Conservation (phyloP, 2,797 vertebrate species). For the Diplodus puntazzo region DNA sequence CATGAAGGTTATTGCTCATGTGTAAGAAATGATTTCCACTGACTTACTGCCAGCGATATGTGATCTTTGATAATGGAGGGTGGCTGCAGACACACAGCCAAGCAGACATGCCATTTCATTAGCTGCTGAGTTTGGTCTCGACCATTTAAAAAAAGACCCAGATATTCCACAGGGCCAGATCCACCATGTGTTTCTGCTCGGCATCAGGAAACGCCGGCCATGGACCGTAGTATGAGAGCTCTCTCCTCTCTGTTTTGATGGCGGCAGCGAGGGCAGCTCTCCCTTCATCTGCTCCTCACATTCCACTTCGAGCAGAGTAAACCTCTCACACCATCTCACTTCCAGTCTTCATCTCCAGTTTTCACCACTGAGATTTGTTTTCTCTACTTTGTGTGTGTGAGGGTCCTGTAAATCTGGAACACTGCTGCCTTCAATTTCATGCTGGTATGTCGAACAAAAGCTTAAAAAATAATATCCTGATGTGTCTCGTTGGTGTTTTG, state of each 20-base stretch:
- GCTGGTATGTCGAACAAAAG: neutral
- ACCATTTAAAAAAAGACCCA: constrained; percentile 56
- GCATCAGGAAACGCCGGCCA: constrained; percentile 58
- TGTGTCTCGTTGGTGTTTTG: neutral
- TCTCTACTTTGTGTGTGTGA: neutral
- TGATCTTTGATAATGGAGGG: neutral
- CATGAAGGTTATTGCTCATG: neutral
- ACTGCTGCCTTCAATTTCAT: constrained; percentile 7
- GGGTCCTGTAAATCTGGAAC: neutral
- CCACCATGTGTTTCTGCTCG: constrained; percentile 69
- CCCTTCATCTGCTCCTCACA: constrained; percentile 62
- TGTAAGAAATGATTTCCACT: neutral
- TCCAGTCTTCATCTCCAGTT: constrained; percentile 26
- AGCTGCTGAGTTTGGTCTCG: constrained; percentile 58
- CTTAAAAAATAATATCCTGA: neutral
- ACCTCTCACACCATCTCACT: constrained; percentile 40
- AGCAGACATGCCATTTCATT: constrained; percentile 50
- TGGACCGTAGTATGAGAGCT: constrained; percentile 50
- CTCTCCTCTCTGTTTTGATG: constrained; percentile 67
- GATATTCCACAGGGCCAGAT: constrained; percentile 64
- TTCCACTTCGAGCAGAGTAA: constrained; percentile 50
- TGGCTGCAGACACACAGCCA: constrained; percentile 16
- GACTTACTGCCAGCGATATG: neutral
- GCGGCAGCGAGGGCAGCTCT: constrained; percentile 38
- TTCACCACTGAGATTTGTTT: constrained; percentile 31